A percentile compares a stretch with the other conserved stretches of the same genome.
phyloP scores from a whole-genome alignment of 1,140 invertebrate species.

The Drosophila murphyi region DNA sequence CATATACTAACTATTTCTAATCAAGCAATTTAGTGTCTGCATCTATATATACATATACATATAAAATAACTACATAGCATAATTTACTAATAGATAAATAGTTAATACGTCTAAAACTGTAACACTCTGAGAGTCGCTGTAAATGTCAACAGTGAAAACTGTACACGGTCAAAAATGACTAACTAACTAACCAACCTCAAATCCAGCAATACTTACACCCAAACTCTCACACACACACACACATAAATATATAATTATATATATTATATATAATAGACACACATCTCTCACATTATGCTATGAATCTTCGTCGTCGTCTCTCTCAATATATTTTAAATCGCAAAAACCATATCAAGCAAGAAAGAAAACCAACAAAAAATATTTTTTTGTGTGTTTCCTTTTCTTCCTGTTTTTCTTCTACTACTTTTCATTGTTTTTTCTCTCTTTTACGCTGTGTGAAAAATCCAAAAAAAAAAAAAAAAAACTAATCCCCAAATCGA shows the following conservation, averaged over 20 bases:
- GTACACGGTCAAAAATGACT: conserved; percentile 11
- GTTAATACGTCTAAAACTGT: conserved; percentile 29
- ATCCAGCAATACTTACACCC: conserved; percentile 4
- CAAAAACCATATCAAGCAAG: conserved; percentile 33
- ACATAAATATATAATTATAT: conserved; percentile 7
- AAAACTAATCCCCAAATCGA: conserved; percentile 46
- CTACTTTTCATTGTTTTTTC: conserved; percentile 80
- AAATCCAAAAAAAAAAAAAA: conserved; percentile 42
- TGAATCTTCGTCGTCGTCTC: conserved; percentile 34
- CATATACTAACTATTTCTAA: conserved; percentile 26
- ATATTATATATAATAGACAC: conserved; percentile 14
- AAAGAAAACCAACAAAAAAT: conserved; percentile 69
- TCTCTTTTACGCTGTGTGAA: conserved; percentile 79
- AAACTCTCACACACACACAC: conserved; percentile 19
- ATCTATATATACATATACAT: conserved; percentile 47
- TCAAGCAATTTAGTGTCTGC: conserved; percentile 50
- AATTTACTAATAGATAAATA: conserved; percentile 29
- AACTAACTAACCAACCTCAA: conserved; percentile 11
- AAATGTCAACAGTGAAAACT: conserved; percentile 11
- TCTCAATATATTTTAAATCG: conserved; percentile 30
- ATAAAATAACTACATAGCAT: conserved; percentile 28
- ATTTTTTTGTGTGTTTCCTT: conserved; percentile 81
- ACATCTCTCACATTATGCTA: conserved; percentile 27
- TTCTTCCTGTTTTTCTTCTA: conserved; percentile 82
- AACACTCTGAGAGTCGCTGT: conserved; percentile 20